Evolutionary conservation across 2,797 vertebrate genomes (phyloP).

Genomic region (Corythornis leucogaster): DNA sequence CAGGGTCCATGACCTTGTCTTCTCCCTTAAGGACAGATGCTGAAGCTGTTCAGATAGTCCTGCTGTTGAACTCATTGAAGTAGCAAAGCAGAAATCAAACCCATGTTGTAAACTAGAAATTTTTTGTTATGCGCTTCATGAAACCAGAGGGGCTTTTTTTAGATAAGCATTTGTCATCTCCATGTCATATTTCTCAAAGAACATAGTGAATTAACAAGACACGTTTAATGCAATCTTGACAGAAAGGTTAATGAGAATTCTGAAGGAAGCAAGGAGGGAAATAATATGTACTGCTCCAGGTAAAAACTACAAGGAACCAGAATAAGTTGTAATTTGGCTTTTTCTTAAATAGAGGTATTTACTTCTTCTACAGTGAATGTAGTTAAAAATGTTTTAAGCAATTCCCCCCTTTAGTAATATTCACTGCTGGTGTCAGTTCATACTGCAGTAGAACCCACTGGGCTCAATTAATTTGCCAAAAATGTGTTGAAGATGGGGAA

Average conservation of each 20-base stretch:
- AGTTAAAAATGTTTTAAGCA: background rate
- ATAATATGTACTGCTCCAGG: constrained; percentile 4
- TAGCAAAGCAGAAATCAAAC: background rate
- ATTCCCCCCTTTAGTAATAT: background rate
- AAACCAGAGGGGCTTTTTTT: background rate
- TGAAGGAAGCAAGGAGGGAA: constrained; percentile 7
- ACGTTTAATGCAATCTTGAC: constrained; percentile 41
- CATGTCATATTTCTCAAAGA: constrained; percentile 47
- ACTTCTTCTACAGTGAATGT: background rate
- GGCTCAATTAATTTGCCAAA: background rate
- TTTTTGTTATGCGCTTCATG: constrained; percentile 3
- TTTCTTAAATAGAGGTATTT: background rate
- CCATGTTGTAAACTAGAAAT: background rate
- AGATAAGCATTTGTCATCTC: constrained; percentile 52
- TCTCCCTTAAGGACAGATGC: background rate
- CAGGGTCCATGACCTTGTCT: background rate
- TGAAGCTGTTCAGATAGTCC: background rate
- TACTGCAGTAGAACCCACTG: background rate
- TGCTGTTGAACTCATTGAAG: background rate
- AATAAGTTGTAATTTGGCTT: constrained; percentile 12
- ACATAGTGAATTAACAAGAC: constrained; percentile 47
- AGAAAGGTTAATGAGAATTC: constrained; percentile 70
- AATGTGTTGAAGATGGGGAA: fast-evolving
- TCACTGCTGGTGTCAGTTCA: background rate
- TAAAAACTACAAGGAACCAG: constrained; percentile 6